A percentile compares a stretch with the other conserved stretches of the same genome.
These are phyloP conservation scores for Stenurella melanura DNA, from an alignment of 2,888 invertebrate genomes.

Conservation along the genomic window DNA sequence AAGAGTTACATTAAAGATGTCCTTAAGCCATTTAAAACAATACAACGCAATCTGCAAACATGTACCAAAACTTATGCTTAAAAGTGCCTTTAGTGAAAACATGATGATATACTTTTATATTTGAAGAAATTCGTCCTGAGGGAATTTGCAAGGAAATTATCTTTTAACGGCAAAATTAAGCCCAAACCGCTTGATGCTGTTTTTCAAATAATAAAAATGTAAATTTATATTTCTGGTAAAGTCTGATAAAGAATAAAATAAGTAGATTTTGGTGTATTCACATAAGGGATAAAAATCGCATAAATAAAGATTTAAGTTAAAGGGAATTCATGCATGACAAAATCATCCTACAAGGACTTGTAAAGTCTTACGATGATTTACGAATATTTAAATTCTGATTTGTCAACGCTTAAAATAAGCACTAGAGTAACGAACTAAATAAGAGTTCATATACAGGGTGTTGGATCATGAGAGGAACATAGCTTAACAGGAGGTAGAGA, in stretches of 20 bases:
- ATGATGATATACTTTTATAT: background rate
- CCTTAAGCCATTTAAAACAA: too few species aligned
- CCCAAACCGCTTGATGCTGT: background rate
- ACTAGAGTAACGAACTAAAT: background rate
- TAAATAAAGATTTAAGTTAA: conserved; percentile 4
- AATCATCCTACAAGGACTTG: background rate
- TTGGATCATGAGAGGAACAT: too few species aligned
- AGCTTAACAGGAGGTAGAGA: too few species aligned
- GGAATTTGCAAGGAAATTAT: background rate
- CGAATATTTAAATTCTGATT: background rate
- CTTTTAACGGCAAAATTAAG: background rate
- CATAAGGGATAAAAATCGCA: background rate
- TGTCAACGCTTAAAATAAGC: background rate
- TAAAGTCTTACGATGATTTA: background rate
- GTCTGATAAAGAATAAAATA: background rate
- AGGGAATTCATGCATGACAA: background rate
- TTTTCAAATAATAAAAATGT: background rate
- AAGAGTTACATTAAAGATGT: too few species aligned
- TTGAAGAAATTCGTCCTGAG: background rate
- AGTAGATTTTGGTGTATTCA: background rate
- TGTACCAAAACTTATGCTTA: too few species aligned
- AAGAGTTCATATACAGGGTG: background rate
- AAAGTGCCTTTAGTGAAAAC: background rate
- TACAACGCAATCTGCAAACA: too few species aligned
- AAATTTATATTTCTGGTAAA: conserved; percentile 4